A percentile compares a stretch with the other conserved stretches of the same genome.
These are phyloP conservation scores for Campylomormyrus numenius DNA, from an alignment of 2,113 vertebrate species.

Conservation along the genomic window DNA sequence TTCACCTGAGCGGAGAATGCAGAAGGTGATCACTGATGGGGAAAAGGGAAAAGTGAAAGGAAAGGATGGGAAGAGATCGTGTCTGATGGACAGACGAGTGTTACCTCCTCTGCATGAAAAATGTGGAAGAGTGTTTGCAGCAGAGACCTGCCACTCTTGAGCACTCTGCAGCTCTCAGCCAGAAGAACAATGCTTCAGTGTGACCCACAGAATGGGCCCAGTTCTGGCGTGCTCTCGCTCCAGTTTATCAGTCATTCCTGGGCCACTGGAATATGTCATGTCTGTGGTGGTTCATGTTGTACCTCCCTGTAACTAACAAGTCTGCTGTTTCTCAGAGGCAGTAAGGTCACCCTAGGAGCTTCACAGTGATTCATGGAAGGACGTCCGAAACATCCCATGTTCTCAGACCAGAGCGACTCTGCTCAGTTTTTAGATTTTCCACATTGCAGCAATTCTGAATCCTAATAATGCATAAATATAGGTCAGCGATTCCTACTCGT, in stretches of 20 bases:
- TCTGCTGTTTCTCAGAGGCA: background rate
- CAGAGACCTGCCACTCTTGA: background rate
- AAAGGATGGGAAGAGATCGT: background rate
- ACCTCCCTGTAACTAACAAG: background rate
- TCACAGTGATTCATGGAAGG: background rate
- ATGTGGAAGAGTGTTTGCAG: background rate
- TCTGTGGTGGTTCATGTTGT: background rate
- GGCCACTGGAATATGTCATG: background rate
- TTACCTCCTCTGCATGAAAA: background rate
- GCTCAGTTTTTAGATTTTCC: constrained; percentile 26
- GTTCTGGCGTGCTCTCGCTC: background rate
- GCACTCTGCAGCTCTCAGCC: background rate
- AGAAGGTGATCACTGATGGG: background rate
- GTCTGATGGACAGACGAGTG: background rate
- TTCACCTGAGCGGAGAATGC: background rate
- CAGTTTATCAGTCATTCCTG: background rate
- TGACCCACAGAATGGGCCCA: background rate
- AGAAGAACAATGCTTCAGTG: background rate
- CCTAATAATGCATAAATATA: constrained; percentile 24
- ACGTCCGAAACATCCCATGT: background rate
- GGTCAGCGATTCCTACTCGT: constrained; percentile 1
- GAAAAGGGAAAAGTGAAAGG: background rate
- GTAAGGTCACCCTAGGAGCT: background rate
- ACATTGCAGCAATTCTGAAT: constrained; percentile 29
- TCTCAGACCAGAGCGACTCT: constrained; percentile 5